Percentiles rank a stretch among this genome's conserved stretches.
phyloP scores from a whole-genome alignment of 2,797 vertebrate genomes.

The Pterois miles region DNA sequence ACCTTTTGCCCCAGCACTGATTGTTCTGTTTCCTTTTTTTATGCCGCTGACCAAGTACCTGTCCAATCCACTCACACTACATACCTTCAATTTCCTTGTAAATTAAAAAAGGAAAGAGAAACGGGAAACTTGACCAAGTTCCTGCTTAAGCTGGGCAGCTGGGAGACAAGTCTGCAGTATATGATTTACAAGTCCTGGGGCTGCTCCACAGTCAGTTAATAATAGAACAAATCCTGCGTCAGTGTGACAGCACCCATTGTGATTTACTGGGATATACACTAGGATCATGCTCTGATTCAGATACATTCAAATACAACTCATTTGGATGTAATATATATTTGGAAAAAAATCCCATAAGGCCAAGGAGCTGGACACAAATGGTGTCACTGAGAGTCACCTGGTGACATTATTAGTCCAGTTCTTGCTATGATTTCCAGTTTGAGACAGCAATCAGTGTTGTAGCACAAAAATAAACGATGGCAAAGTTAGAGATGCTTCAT shows the following conservation, averaged over 20 bases:
- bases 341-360: not conserved
- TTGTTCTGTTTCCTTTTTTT: not conserved
- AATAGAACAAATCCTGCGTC: constrained; percentile 45
- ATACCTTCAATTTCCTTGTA: not conserved
- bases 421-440: not conserved
- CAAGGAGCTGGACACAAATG: not conserved
- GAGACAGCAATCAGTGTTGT: not conserved
- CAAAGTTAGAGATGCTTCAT: constrained; percentile 6
- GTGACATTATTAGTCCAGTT: not conserved
- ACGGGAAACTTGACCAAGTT: not conserved
- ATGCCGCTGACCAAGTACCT: too few relatives aligned
- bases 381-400: not conserved
- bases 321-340: constrained; percentile 20
- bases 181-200: constrained; percentile 41
- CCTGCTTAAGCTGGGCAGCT: constrained; percentile 1
- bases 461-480: not conserved
- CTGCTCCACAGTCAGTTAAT: constrained; percentile 43
- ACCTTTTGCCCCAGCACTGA: not conserved
- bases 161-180: constrained; percentile 9
- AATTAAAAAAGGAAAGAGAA: not conserved
- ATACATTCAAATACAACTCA: constrained; percentile 26
- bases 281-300: not conserved
- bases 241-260: constrained; percentile 31
- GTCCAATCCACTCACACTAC: not conserved
- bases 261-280: constrained; percentile 35